Evolutionary conservation across 2,797 vertebrate genomes (phyloP), one percentile per base, ranked within the genome.

Genomic region (Parotocinclus haroldoi): DNA sequence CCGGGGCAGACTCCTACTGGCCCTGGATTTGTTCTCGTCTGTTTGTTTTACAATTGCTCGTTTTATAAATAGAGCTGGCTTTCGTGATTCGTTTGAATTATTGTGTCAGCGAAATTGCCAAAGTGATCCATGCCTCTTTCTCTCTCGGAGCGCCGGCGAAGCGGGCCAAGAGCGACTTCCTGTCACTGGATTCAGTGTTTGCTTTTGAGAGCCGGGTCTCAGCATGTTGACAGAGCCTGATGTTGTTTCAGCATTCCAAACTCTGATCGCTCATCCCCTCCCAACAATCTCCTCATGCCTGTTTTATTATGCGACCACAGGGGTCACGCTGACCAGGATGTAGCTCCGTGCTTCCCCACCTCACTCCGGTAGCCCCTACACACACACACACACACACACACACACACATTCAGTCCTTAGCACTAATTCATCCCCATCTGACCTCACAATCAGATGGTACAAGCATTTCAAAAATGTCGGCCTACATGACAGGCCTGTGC

Each of bases 161-260:
- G 71, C 72, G 16, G 65, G 81, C 81, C 63, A 81, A 84, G 82
- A 83, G 40, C n/a, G 82, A 61, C 85, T 91, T 91, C 89, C 89
- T 88, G 88, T 78, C 76, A 75, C 80, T 89, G 82, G 77, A 84
- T 83, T 81, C 84, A 78, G 82, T 88, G 86, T 90, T 69, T 90
- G 84, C 86, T 90, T 92, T 89, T 81, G 77, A 68, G 85, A 86
- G 82, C 82, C 78, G 53, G 79, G 83, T 87, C 84, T 80, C 85
- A 81, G 81, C 80, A 78, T 82, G 77, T 74, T 78, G 83, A 79
- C 83, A 74, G 80, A 84, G 82, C 77, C 79, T 71, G 1, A 70
- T 86, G 86, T 86, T 90, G 83, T 88, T 89, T 83, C 86, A 87
- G 80, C 84, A 84, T 84, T 85, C 74, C 17, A 66, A 42, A 60